Percentiles rank a stretch among this genome's conserved stretches.
Conservation (phyloP, 1,140 invertebrate genomes). For the Hetaerina americana region DNA sequence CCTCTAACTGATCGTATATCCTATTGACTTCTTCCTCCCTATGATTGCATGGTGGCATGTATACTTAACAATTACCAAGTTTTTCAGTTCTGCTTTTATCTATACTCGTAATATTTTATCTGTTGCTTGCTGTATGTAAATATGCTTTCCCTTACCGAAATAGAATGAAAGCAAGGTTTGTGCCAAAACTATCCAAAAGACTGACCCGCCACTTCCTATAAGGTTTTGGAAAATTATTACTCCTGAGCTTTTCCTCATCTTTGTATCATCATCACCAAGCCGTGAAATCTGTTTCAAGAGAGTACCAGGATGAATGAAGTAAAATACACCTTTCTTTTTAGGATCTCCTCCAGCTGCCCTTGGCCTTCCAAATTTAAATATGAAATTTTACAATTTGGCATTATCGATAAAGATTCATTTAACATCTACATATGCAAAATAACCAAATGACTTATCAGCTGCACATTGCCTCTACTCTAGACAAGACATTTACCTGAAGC, state of each 20-base stretch:
- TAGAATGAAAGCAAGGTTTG: slow-evolving; percentile 73
- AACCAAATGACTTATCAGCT: too few relatives aligned
- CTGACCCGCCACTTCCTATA: slow-evolving; percentile 58
- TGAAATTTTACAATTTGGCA: too few relatives aligned
- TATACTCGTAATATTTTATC: too few relatives aligned
- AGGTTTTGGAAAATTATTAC: slow-evolving; percentile 42
- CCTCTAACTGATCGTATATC: too few relatives aligned
- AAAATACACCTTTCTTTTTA: slow-evolving; percentile 41
- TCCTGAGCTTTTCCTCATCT: slow-evolving; percentile 44
- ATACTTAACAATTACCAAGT: too few relatives aligned
- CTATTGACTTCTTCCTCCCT: too few relatives aligned
- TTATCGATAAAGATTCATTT: too few relatives aligned
- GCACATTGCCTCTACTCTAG: not conserved
- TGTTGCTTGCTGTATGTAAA: too few relatives aligned
- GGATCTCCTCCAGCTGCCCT: slow-evolving; percentile 11
- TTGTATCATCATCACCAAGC: slow-evolving; percentile 63
- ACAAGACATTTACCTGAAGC: slow-evolving; percentile 43
- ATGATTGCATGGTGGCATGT: too few relatives aligned
- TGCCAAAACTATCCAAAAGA: slow-evolving; percentile 64
- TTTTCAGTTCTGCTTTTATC: too few relatives aligned
- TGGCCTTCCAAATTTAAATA: not conserved
- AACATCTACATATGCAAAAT: too few relatives aligned
- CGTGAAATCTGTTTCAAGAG: slow-evolving; percentile 64
- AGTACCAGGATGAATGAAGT: slow-evolving; percentile 81
- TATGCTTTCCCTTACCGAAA: slow-evolving; percentile 56